Base-by-base conservation (phyloP, 2,888 invertebrate species). In the Nymphalis urticae region DNA sequence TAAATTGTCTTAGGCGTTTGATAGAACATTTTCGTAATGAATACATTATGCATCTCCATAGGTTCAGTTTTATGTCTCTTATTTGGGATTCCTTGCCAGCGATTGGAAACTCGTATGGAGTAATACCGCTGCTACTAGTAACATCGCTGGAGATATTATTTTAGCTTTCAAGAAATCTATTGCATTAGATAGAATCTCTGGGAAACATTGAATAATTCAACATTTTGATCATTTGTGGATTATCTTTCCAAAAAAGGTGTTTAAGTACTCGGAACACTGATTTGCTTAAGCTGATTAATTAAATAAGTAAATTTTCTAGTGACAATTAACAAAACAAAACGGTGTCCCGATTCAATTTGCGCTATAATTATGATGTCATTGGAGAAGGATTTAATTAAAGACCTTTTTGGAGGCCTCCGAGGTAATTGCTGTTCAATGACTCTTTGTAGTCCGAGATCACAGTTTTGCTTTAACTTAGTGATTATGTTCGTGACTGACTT, bases 371-470 rank as follows among this genome's bases (percentile, higher is more conserved):
- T 91, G 88, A 90, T 89, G 92, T 91, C 90, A 92, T 89, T 84
- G 88, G 92, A 92, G 92, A 90, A 88, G 91, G 90, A 90, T 91
- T 92, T 92, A 92, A 92, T 92, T 91, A 92, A 88, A 92, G 92
- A 83, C 85, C 90, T 88, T 88, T 72, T 85, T 84, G 85, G 85
- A 89, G 88, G 89, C 89, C 89, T 89, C 82, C 82, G 76, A 85
- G 87, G 89, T 92, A 92, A 92, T 92, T 91, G 90, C 80, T 89
- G 90, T 89, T 92, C 92, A 89, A 91, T 92, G 90, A 87, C 85
- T 85, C 89, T 89, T 89, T 90, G 91, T 90, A 90, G 88, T 88
- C 85, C 83, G 90, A 91, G 88, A 85, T 80, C 79, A 79, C 77
- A 77, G 72, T 70, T 75, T 75, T 79, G 81, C 80, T 85, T 81